These are phyloP conservation scores for Raillietiella orientalis DNA, from an alignment of 2,888 invertebrate genomes.

Conservation along the genomic window DNA sequence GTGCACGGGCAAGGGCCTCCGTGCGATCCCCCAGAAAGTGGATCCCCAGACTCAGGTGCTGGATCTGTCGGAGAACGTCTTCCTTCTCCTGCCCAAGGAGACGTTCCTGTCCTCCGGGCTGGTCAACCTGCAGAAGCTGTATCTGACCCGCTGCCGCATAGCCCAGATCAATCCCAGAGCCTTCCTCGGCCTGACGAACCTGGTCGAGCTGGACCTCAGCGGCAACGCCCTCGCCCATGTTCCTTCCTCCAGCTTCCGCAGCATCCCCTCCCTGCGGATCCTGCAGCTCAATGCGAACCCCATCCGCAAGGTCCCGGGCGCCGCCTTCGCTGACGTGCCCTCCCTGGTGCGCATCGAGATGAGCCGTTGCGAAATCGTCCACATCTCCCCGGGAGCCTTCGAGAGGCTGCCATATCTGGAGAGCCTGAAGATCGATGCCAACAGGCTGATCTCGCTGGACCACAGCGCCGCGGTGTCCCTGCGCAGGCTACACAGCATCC, in stretches of 20 bases:
- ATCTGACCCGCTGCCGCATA: conserved; percentile 39
- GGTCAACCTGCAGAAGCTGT: conserved; percentile 57
- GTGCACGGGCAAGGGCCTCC: conserved; percentile 41
- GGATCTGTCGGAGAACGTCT: conserved; percentile 49
- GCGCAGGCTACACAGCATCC: conserved; percentile 32
- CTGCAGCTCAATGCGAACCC: conserved; percentile 49
- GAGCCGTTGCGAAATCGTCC: conserved; percentile 40
- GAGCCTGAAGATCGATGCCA: conserved; percentile 51
- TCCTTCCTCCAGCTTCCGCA: conserved; percentile 41
- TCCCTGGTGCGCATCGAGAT: conserved; percentile 42
- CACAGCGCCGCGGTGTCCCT: conserved; percentile 11
- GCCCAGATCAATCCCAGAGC: conserved; percentile 41
- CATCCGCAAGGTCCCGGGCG: conserved; percentile 30
- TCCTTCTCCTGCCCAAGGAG: conserved; percentile 32
- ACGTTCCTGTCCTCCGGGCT: conserved; percentile 27
- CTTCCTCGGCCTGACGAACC: conserved; percentile 48
- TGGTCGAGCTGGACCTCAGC: conserved; percentile 58
- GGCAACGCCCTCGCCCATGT: conserved; percentile 41
- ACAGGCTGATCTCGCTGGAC: conserved; percentile 39
- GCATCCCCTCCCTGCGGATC: conserved; percentile 46
- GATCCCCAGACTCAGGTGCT: conserved; percentile 58
- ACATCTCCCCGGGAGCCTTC: conserved; percentile 28
- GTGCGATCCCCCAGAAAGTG: conserved; percentile 39
- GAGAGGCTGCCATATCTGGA: conserved; percentile 43
- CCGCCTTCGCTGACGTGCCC: conserved; percentile 17